A percentile compares a stretch with the other conserved stretches of the same genome.
Conservation (phyloP, 2,797 vertebrate genomes). For the Pagetopsis macropterus region DNA sequence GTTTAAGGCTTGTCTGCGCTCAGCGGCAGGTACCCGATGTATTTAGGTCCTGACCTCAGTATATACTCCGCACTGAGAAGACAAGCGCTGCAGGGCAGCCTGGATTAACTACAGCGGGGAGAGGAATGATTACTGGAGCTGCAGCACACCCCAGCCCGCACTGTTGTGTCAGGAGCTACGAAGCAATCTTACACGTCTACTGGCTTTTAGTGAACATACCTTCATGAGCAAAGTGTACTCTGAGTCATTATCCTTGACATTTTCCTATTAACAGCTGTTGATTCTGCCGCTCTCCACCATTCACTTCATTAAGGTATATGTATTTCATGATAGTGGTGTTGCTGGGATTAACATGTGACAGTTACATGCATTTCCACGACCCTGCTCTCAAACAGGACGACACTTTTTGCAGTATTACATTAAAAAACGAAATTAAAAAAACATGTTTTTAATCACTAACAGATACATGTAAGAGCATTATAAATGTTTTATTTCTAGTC, state of each 20-base stretch:
- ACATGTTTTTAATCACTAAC: too few species aligned
- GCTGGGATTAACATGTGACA: too few species aligned
- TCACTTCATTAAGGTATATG: not conserved
- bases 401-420: too few species aligned
- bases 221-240: constrained; percentile 18
- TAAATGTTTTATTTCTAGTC: too few species aligned
- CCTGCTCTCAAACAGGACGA: too few species aligned
- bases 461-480: too few species aligned
- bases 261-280: constrained; percentile 26
- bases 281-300: constrained; percentile 11
- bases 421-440: too few species aligned
- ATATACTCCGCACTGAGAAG: constrained; percentile 64
- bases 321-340: not conserved
- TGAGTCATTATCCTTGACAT: constrained; percentile 19
- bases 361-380: too few species aligned
- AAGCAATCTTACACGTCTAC: constrained; percentile 35
- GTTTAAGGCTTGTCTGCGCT: constrained; percentile 69
- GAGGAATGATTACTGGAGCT: constrained; percentile 64
- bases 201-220: constrained; percentile 35
- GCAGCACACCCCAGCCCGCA: constrained; percentile 12
- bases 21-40: constrained; percentile 63
- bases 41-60: constrained; percentile 71
- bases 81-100: constrained; percentile 69
- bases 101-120: constrained; percentile 53
- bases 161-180: constrained; percentile 38